Evolutionary conservation across 92 coral and sea anemone species (phyloP).

Genomic region (Zoanthus solanderi): DNA sequence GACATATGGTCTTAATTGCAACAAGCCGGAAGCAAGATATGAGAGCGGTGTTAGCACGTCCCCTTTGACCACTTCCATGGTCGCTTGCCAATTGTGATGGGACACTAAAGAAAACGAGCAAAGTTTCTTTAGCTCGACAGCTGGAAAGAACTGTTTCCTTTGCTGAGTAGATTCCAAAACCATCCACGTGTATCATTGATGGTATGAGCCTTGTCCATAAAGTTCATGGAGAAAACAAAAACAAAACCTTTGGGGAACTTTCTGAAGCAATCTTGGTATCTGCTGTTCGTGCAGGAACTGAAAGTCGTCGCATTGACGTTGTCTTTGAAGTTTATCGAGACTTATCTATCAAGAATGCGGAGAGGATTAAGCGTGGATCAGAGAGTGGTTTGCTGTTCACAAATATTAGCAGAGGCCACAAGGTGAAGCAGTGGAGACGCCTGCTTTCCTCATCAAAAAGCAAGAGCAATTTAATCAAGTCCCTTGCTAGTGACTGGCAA

Average conservation of each 20-base stretch:
- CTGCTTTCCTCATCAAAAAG: constrained; percentile 20
- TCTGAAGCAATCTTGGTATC: constrained; percentile 47
- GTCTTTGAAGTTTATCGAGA: constrained; percentile 54
- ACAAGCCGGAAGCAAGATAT: constrained; percentile 64
- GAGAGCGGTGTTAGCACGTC: constrained; percentile 60
- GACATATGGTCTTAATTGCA: constrained; percentile 69
- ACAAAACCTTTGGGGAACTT: constrained; percentile 57
- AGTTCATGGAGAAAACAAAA: constrained; percentile 36
- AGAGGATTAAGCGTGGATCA: constrained; percentile 55
- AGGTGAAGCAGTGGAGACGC: constrained; percentile 36
- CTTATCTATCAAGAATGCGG: constrained; percentile 64
- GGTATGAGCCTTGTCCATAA: constrained; percentile 70
- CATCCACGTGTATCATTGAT: constrained; percentile 60
- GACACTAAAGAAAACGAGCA: constrained; percentile 65
- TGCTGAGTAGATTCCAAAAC: constrained; percentile 45
- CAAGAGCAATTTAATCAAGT: constrained; percentile 51
- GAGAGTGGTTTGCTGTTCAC: constrained; percentile 41
- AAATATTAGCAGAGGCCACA: constrained; percentile 38
- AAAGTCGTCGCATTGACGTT: constrained; percentile 43
- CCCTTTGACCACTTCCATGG: constrained; percentile 67
- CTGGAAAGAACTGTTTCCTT: constrained; percentile 54
- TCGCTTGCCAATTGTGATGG: constrained; percentile 69
- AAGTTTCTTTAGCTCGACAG: constrained; percentile 54
- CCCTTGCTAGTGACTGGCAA: constrained; percentile 59
- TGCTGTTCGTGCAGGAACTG: constrained; percentile 20